These are phyloP conservation scores for Clarias gariepinus DNA, from an alignment of 2,113 vertebrate genomes.

Conservation along the genomic window DNA sequence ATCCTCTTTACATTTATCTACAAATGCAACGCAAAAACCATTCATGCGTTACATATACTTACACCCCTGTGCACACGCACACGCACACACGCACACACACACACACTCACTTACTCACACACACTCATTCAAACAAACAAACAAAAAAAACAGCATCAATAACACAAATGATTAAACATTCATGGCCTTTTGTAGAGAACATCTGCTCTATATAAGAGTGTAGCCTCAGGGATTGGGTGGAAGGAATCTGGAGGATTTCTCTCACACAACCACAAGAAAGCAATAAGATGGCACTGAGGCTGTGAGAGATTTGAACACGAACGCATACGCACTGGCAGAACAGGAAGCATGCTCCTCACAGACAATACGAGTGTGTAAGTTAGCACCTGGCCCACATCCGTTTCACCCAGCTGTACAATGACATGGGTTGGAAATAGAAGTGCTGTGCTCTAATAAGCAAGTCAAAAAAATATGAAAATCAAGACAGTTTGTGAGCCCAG, in stretches of 20 bases:
- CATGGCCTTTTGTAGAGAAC: slow-evolving; percentile 79
- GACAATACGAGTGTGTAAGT: slow-evolving; percentile 31
- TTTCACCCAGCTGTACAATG: slow-evolving; percentile 17
- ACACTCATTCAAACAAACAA: slow-evolving; percentile 45
- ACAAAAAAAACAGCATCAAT: slow-evolving; percentile 79
- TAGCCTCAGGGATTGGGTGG: slow-evolving; percentile 73
- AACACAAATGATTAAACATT: slow-evolving; percentile 87
- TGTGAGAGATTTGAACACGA: slow-evolving; percentile 44
- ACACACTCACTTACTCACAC: slow-evolving; percentile 17
- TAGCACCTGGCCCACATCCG: slow-evolving; percentile 29
- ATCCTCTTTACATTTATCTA: slow-evolving; percentile 39
- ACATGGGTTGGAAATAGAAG: not conserved
- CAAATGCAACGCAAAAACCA: slow-evolving; percentile 27
- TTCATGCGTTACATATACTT: not conserved
- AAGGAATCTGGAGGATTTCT: slow-evolving; percentile 77
- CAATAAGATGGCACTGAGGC: slow-evolving; percentile 66
- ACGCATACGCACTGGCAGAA: slow-evolving; percentile 23
- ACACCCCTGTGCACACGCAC: slow-evolving; percentile 39
- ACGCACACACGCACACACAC: slow-evolving; percentile 60
- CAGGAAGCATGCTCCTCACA: slow-evolving; percentile 14
- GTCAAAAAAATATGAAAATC: slow-evolving; percentile 16
- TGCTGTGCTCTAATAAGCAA: not conserved
- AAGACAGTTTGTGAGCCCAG: not conserved
- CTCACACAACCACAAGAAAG: slow-evolving; percentile 70
- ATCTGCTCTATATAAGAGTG: slow-evolving; percentile 75